phyloP scores from a whole-genome alignment of 2,113 vertebrate genomes.

The Glaucidium brasilianum region DNA sequence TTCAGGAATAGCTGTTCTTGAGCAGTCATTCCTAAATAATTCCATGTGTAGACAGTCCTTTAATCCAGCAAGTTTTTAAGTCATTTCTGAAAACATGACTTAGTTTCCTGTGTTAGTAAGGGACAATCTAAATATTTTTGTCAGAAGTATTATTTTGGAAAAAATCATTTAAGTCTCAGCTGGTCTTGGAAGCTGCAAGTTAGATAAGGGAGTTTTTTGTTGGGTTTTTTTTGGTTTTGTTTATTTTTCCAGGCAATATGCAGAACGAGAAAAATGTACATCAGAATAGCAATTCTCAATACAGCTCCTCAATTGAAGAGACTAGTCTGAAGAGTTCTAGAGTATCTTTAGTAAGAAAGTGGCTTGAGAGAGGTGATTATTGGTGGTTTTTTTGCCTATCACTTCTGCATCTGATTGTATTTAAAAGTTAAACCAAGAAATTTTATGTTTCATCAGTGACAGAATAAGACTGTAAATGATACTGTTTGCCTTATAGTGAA shows the following conservation, averaged over 20 bases:
- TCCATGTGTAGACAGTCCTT: constrained; percentile 20
- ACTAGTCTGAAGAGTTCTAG: not conserved
- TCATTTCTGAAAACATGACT: constrained; percentile 20
- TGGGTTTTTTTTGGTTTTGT: too few relatives aligned
- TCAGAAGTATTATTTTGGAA: not conserved
- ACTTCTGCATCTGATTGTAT: not conserved
- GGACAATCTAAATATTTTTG: constrained; percentile 6
- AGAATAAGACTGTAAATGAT: not conserved
- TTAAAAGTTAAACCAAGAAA: not conserved
- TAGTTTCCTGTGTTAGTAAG: constrained; percentile 29
- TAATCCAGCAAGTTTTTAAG: constrained; percentile 48
- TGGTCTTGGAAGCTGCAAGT: not conserved
- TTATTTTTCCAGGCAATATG: not conserved
- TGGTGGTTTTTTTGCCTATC: not conserved
- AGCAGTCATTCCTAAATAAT: constrained; percentile 24
- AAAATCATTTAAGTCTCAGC: not conserved
- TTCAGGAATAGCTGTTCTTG: constrained; percentile 10
- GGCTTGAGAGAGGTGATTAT: not conserved
- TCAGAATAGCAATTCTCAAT: not conserved
- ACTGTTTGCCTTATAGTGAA: not conserved
- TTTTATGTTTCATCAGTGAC: not conserved
- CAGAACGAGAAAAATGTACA: not conserved
- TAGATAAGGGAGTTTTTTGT: too few relatives aligned
- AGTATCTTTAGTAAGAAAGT: not conserved
- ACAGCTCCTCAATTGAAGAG: not conserved